These are phyloP conservation scores for Saguinus imperator DNA, from an alignment of 2,113 vertebrate species.

Conservation along the genomic window DNA sequence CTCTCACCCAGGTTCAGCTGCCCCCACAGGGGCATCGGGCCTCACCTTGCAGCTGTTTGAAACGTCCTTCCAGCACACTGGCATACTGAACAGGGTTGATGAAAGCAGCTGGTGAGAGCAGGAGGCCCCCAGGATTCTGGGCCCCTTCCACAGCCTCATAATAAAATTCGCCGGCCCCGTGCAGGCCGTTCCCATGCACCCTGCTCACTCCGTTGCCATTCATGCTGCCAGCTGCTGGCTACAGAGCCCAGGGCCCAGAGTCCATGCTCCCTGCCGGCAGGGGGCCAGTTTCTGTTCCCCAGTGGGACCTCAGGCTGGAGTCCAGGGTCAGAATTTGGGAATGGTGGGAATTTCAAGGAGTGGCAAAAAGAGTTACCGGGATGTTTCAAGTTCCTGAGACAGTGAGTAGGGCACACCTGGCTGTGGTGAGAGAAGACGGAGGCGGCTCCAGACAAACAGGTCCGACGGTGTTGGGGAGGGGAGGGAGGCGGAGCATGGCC, in stretches of 20 bases:
- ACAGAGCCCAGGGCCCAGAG: slow-evolving; percentile 52
- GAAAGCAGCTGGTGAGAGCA: slow-evolving; percentile 92
- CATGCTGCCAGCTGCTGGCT: slow-evolving; percentile 66
- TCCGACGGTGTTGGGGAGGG: slow-evolving; percentile 69
- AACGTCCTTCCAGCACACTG: slow-evolving; percentile 93
- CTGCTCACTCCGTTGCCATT: slow-evolving; percentile 58
- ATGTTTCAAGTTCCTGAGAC: slow-evolving; percentile 14
- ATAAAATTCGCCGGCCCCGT: slow-evolving; percentile 60
- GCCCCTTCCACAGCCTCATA: slow-evolving; percentile 72
- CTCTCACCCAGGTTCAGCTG: neutral
- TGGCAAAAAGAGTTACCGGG: neutral
- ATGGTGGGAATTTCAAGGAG: slow-evolving; percentile 19
- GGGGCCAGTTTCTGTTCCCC: neutral
- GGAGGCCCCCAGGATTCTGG: slow-evolving; percentile 77
- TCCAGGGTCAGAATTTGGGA: neutral
- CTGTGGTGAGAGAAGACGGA: slow-evolving; percentile 46
- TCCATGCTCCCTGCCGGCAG: slow-evolving; percentile 49
- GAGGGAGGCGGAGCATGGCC: slow-evolving; percentile 53
- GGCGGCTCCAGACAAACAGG: slow-evolving; percentile 80
- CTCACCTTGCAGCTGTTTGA: slow-evolving; percentile 97
- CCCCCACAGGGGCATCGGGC: neutral
- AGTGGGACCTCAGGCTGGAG: slow-evolving; percentile 7
- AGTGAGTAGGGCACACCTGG: slow-evolving; percentile 71
- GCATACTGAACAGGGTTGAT: slow-evolving; percentile 92
- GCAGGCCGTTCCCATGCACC: slow-evolving; percentile 55